These are phyloP conservation scores for Oreochromis spilurus DNA, from an alignment of 2,113 vertebrate genomes.

Conservation along the genomic window DNA sequence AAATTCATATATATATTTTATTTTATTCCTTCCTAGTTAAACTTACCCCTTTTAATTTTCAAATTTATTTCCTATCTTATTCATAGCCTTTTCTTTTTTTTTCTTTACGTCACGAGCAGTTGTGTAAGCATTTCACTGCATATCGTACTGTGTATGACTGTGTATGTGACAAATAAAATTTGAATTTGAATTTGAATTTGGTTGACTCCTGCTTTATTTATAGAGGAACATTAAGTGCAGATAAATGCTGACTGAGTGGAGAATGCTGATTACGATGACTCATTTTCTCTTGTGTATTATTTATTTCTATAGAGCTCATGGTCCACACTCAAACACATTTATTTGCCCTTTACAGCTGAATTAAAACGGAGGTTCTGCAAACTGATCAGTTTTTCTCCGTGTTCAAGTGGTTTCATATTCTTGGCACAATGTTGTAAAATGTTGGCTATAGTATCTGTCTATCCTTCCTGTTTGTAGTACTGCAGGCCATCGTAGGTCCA, in stretches of 20 bases:
- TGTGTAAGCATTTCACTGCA: too few species aligned
- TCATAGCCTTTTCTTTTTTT: too few species aligned
- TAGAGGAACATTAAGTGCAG: background rate
- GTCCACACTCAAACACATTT: background rate
- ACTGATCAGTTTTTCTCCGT: background rate
- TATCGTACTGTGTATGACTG: too few species aligned
- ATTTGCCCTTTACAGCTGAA: background rate
- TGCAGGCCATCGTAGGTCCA: background rate
- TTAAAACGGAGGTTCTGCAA: fast-evolving
- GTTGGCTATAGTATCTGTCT: background rate
- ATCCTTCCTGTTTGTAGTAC: fast-evolving
- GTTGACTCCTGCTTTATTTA: background rate
- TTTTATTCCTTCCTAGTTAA: too few species aligned
- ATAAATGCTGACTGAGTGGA: background rate
- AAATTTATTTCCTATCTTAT: too few species aligned
- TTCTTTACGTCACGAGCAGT: too few species aligned
- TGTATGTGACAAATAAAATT: too few species aligned
- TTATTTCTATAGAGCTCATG: fast-evolving
- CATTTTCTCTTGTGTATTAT: background rate
- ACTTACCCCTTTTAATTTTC: too few species aligned
- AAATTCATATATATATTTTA: too few species aligned
- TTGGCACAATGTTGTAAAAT: background rate
- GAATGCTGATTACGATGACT: background rate
- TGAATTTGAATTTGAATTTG: background rate
- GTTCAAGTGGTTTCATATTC: background rate